Conservation (phyloP, 1,140 invertebrate species). For the Drosophila prosaltans region DNA sequence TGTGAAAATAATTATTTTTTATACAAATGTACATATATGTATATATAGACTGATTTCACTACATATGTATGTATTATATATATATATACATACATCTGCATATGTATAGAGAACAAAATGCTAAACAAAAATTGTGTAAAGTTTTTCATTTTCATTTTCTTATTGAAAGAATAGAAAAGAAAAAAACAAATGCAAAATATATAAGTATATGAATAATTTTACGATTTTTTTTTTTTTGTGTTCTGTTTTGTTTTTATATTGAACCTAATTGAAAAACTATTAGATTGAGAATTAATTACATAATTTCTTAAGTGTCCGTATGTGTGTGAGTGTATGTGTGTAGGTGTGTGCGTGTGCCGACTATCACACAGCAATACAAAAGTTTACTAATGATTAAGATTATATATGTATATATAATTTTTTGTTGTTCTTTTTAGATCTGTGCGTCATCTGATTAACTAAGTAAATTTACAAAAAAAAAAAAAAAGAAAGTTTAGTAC, state of each 20-base stretch:
- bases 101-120: conserved; percentile 43
- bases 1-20: conserved; percentile 41
- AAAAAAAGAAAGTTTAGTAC: neutral
- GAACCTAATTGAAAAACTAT: conserved; percentile 29
- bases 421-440: neutral
- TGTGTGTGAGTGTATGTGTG: conserved; percentile 27
- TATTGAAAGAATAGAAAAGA: neutral
- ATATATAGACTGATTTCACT: conserved; percentile 18
- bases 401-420: neutral
- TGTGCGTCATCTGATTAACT: neutral
- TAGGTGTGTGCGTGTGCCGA: conserved; percentile 26
- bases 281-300: conserved; percentile 21
- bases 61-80: conserved; percentile 18
- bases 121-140: conserved; percentile 46
- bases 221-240: no score
- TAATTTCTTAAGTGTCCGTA: conserved; percentile 11
- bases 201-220: neutral
- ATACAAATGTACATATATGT: conserved; percentile 23
- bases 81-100: neutral
- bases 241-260: conserved; percentile 17
- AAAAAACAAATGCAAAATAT: conserved; percentile 53
- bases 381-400: conserved; percentile 26
- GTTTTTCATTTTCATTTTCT: conserved; percentile 37
- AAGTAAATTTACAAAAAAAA: conserved; percentile 1
- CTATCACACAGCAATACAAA: conserved; percentile 58